Base-by-base conservation (phyloP, 1,140 invertebrate genomes). In the Achroia grisella region DNA sequence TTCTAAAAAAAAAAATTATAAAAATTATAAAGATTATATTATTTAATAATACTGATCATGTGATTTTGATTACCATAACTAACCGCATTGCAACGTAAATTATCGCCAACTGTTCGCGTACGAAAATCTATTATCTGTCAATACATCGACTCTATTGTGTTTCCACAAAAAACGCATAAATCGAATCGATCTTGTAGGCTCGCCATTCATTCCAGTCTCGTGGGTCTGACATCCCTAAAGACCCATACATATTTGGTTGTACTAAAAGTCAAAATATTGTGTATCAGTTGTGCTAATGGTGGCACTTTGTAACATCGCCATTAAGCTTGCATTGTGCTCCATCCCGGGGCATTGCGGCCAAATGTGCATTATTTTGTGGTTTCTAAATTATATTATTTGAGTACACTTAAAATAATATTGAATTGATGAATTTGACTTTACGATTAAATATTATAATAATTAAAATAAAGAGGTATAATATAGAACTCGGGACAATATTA, bases 191-290 rank as follows among this genome's bases (percentile, higher is more conserved):
- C 76, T 77, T 73, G 61, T 55, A 57, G 56, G 47, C 71, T 67
- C 62, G 61, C 61, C 50, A 66, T 71, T 70, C 59, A 70, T 55
- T 66, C 66, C 61, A 59, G 57, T 59, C 55, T 47, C 17, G 44
- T 58, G 55, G 42, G 54, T 31, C 48, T 43, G 41, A 61, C 47
- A 23, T 83, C 79, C 77, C 79, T 49, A 71, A 72, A 72, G 77
- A 66, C 61, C 73, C 71, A 71, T 75, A 70, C 64, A 62, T 75
- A 73, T 82, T 71, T 67, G 59, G 63, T 52, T 45, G 56, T 49
- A 51, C 58, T 61, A 61, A 71, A 76, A 54, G 80, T 84, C 80
- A 84, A 84, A 84, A 84, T 84, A 84, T 84, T 83, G 77, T 68
- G 68, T 73, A 71, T 80, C 77, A 71, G 63, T 68, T 78, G 73